These are phyloP conservation scores for Drosophila kuntzei DNA, from an alignment of 2,888 invertebrate species.

Conservation along the genomic window DNA sequence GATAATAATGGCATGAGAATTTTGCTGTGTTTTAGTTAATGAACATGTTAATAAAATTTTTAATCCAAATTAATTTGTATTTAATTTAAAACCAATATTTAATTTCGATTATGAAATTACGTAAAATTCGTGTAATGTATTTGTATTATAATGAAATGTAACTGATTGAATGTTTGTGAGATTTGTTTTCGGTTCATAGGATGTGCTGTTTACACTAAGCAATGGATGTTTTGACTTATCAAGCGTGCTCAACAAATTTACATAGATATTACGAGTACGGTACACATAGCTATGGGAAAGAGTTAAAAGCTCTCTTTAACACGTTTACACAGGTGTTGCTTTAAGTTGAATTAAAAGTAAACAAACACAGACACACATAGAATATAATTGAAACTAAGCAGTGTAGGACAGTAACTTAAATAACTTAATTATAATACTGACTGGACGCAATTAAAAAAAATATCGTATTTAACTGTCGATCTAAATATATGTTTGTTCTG, in stretches of 20 bases:
- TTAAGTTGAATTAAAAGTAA: not conserved
- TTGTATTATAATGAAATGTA: conserved; percentile 24
- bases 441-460: not conserved
- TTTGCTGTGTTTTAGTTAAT: conserved; percentile 49
- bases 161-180: conserved; percentile 21
- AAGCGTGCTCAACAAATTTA: conserved; percentile 44
- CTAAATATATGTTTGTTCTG: not conserved
- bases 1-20: conserved; percentile 69
- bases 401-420: not conserved
- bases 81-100: conserved; percentile 2
- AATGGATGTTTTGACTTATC: conserved; percentile 17
- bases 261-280: conserved; percentile 19
- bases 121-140: conserved; percentile 10
- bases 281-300: conserved; percentile 20
- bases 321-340: conserved; percentile 3
- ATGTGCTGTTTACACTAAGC: conserved; percentile 32
- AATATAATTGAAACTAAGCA: conserved; percentile 8
- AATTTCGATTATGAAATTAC: conserved; percentile 1
- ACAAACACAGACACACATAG: conserved; percentile 13
- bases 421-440: not conserved
- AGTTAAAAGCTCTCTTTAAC: conserved; percentile 18
- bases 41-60: conserved; percentile 16
- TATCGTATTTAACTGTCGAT: not conserved
- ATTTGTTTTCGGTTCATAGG: conserved; percentile 12
- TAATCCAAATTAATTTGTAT: conserved; percentile 2